phyloP scores from a whole-genome alignment of 2,797 vertebrate species.

The Scarus forsteni region DNA sequence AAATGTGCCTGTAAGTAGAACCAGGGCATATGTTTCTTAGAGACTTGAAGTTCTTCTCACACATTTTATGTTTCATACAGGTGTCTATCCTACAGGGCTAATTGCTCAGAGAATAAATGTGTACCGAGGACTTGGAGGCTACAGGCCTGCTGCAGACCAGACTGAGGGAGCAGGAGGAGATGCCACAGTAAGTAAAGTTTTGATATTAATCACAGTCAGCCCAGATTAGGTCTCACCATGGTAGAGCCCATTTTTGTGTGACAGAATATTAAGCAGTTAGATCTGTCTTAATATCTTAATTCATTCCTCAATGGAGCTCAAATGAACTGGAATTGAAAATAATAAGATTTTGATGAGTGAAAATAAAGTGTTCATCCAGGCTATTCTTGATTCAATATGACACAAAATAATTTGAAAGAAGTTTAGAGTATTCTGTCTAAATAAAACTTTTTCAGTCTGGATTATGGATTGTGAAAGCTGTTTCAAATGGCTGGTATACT shows the following conservation, averaged over 20 bases:
- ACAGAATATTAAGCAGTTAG: constrained; percentile 11
- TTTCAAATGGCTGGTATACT: too few relatives aligned
- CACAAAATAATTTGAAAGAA: background rate
- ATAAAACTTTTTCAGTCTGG: too few relatives aligned
- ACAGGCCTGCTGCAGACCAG: constrained; percentile 74
- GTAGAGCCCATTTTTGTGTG: background rate
- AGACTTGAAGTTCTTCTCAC: constrained; percentile 13
- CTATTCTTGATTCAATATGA: constrained; percentile 2
- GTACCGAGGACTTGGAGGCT: constrained; percentile 85
- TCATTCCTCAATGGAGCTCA: constrained; percentile 2
- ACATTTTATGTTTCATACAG: constrained; percentile 49
- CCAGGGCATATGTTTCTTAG: background rate
- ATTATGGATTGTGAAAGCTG: background rate
- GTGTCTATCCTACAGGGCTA: constrained; percentile 81
- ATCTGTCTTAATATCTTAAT: constrained; percentile 17
- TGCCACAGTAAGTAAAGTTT: constrained; percentile 79
- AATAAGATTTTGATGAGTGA: background rate
- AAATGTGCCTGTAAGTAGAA: too few relatives aligned
- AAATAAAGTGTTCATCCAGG: constrained; percentile 3
- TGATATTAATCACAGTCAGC: constrained; percentile 20
- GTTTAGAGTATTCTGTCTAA: background rate
- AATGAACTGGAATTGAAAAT: constrained; percentile 16
- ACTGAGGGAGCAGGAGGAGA: constrained; percentile 65
- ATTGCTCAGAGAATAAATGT: constrained; percentile 93
- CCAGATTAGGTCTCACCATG: constrained; percentile 1